These are phyloP conservation scores for Melangyna quadrimaculata DNA, from an alignment of 2,888 invertebrate genomes.

Conservation along the genomic window DNA sequence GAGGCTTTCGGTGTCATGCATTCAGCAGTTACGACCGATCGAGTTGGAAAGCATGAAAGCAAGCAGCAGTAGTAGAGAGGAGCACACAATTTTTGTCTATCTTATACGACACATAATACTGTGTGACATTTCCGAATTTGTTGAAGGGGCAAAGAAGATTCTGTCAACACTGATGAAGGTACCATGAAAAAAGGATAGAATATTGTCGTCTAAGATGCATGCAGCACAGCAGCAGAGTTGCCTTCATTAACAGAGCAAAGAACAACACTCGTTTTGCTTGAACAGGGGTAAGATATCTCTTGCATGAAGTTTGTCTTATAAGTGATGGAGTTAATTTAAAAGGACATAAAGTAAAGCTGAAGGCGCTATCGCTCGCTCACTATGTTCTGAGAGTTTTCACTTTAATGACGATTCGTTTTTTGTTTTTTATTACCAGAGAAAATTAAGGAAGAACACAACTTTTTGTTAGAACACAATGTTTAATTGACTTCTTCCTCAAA, in stretches of 20 bases:
- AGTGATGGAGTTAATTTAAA: background rate
- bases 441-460: too few relatives aligned
- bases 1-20: background rate
- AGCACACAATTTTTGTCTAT: background rate
- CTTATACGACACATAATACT: background rate
- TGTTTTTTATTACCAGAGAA: too few relatives aligned
- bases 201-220: background rate
- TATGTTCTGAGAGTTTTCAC: background rate
- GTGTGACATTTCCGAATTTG: background rate
- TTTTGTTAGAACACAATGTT: too few relatives aligned
- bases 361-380: too few relatives aligned
- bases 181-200: too few relatives aligned
- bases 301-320: background rate
- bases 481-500: too few relatives aligned
- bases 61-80: too few relatives aligned
- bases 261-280: background rate
- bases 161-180: background rate
- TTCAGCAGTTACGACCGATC: slow-evolving; percentile 47
- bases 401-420: too few relatives aligned
- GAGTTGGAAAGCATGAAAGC: slow-evolving; percentile 28
- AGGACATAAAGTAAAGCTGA: background rate
- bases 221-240: background rate
- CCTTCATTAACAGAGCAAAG: background rate
- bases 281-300: background rate
- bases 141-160: background rate